phyloP scores from a whole-genome alignment of 2,113 vertebrate genomes.

The Promerops cafer region DNA sequence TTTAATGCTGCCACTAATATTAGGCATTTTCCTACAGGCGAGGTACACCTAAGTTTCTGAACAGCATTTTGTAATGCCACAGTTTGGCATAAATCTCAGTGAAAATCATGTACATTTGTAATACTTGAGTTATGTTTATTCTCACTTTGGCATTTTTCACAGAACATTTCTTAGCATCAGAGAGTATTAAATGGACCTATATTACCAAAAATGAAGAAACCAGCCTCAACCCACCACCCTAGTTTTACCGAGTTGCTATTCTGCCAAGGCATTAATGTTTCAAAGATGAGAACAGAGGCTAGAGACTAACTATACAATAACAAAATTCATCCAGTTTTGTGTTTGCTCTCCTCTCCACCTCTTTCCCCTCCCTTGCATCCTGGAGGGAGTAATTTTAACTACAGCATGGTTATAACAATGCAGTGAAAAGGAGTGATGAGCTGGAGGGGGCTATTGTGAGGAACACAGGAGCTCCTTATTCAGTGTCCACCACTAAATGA shows the following conservation, averaged over 20 bases:
- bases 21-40: neutral
- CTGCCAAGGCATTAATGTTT: neutral
- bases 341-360: neutral
- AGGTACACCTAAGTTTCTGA: neutral
- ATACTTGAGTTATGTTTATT: neutral
- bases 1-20: neutral
- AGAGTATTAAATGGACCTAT: neutral
- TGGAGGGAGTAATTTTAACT: slow-evolving; percentile 5
- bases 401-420: neutral
- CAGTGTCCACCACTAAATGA: neutral
- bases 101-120: neutral
- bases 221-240: neutral
- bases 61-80: neutral
- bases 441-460: slow-evolving; percentile 41
- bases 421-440: slow-evolving; percentile 57
- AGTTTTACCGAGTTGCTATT: neutral
- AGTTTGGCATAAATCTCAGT: neutral
- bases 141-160: neutral
- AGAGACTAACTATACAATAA: neutral
- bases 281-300: neutral
- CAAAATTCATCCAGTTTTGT: neutral
- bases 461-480: slow-evolving; percentile 25
- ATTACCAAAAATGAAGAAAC: neutral
- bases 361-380: neutral
- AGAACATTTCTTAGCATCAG: neutral